Conservation (phyloP, 2,113 vertebrate genomes). For the Festucalex cinctus region DNA sequence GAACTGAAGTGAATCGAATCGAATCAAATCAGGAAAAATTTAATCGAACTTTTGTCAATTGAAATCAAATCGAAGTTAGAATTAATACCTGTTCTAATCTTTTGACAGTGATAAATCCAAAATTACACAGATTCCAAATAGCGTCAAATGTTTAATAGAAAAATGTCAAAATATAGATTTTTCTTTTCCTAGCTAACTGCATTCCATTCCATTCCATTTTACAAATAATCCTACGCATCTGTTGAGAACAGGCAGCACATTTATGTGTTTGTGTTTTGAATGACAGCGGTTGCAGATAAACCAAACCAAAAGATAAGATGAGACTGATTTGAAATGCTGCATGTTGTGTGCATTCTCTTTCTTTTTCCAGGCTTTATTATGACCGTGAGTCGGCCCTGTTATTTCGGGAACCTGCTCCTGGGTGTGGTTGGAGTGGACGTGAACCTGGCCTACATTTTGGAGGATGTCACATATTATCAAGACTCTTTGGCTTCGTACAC, state of each 20-base stretch:
- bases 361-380: slow-evolving; percentile 86
- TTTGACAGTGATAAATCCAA: no score
- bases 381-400: slow-evolving; percentile 96
- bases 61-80: no score
- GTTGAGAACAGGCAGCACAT: background rate
- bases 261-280: background rate
- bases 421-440: slow-evolving; percentile 97
- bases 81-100: no score
- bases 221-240: background rate
- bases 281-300: background rate
- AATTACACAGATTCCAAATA: no score
- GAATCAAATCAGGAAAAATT: no score
- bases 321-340: background rate
- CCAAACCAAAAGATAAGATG: background rate
- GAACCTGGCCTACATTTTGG: slow-evolving; percentile 94
- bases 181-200: no score
- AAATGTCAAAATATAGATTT: no score
- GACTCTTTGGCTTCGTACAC: slow-evolving; percentile 96
- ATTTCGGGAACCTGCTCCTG: slow-evolving; percentile 95
- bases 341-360: background rate
- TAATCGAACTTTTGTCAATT: no score
- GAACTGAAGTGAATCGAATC: no score
- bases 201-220: background rate
- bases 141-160: no score
- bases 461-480: slow-evolving; percentile 98